Conservation (phyloP, 2,888 invertebrate species). For the Agonopterix subpropinquella region DNA sequence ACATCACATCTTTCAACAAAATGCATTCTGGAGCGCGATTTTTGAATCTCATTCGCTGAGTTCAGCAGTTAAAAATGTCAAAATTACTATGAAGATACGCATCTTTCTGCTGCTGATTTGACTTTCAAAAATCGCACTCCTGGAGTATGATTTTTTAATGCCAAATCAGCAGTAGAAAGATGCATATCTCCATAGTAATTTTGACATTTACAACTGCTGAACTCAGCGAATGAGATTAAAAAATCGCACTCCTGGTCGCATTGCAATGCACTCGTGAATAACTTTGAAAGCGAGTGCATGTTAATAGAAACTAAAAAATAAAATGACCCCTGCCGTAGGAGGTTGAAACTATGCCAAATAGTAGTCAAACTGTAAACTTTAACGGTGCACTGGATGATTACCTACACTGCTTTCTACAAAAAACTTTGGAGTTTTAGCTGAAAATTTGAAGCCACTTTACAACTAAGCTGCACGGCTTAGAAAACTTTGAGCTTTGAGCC, state of each 20-base stretch:
- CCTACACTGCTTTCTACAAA: constrained; percentile 19
- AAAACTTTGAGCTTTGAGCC: not conserved
- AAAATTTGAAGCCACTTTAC: constrained; percentile 20
- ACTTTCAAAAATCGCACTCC: too few relatives aligned
- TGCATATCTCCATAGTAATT: too few relatives aligned
- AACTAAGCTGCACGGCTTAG: constrained; percentile 1
- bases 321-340: constrained; percentile 9
- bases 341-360: constrained; percentile 55
- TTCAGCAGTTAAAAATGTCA: too few relatives aligned
- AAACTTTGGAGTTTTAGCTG: constrained; percentile 19
- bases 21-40: too few relatives aligned
- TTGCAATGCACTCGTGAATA: constrained; percentile 29
- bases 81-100: too few relatives aligned
- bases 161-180: too few relatives aligned
- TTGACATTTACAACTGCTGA: too few relatives aligned
- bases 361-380: constrained; percentile 43
- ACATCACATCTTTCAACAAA: constrained; percentile 24
- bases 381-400: constrained; percentile 34
- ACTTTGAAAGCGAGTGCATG: constrained; percentile 32
- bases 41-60: too few relatives aligned
- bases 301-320: constrained; percentile 35
- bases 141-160: too few relatives aligned
- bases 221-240: too few relatives aligned
- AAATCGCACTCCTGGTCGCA: too few relatives aligned
- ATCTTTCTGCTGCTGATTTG: too few relatives aligned